Base-by-base conservation (phyloP, 1,140 invertebrate genomes). In the Aleiodes sp. region DNA sequence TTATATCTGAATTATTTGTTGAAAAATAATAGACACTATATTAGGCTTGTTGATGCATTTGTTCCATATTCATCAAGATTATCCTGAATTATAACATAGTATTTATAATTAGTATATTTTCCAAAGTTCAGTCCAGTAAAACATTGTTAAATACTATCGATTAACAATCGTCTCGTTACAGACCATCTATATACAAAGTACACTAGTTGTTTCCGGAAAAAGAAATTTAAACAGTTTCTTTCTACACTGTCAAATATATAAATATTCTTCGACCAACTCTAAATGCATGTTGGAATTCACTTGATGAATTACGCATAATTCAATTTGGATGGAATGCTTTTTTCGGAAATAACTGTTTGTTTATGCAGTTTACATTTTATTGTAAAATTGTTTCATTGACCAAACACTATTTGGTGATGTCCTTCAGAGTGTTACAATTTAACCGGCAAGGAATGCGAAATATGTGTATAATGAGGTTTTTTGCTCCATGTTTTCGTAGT, bases 301-400 rank as follows among this genome's bases (percentile, higher is more conserved):
- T 60, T 60, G 33, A 12, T 33, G n/a, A 60, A 12, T 14, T 12
- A 26, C 14, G 24, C 10, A 14, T 14, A n/a, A 60, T 21, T 62
- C 33, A 70, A 39, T 56, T 56, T 70, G 68, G 68, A 70, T 70
- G 68, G 68, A 70, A 70, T 70, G 68, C 62, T 43, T 43, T 64
- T 35, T 35, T 35, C 31, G 4, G 31, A 35, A 4, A 6, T 35
- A 6, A 6, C 4, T 35, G 31, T 35, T 4, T 35, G 10, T 37
- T 39, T 71, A 66, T 59, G 29, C 19, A 70, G 39, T 9, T 63
- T 29, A 16, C 19, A 26, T 19, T 35, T 60, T 62, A 12, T 59
- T 29, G 28, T 16, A n/a, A n/a, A n/a, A n/a, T 66, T 29, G 28
- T 65, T 26, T 19, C 16, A 14, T 41, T 63, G 16, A 28, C 37